Conservation (phyloP, 2,888 invertebrate genomes). For the Rapana venosa region DNA sequence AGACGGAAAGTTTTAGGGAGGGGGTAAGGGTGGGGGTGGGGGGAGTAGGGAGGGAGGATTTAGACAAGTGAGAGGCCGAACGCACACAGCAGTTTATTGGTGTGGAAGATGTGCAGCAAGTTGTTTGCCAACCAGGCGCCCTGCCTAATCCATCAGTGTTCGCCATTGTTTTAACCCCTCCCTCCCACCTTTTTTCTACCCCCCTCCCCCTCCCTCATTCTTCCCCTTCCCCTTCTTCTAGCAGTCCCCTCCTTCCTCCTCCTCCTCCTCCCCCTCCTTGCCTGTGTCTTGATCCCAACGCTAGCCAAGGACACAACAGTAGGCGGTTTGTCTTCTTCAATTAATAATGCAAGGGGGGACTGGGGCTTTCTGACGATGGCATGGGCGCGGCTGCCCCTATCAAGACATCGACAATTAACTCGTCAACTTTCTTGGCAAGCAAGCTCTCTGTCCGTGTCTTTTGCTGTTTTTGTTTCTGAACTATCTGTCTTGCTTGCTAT, state of each 20-base stretch:
- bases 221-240: not conserved
- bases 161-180: not conserved
- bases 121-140: too few species aligned
- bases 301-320: not conserved
- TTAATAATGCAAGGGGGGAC: not conserved
- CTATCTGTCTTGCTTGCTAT: too few species aligned
- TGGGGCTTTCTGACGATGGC: not conserved
- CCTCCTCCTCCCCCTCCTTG: not conserved
- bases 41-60: too few species aligned
- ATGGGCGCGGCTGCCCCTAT: not conserved
- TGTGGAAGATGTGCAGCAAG: too few species aligned
- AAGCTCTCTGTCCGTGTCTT: not conserved
- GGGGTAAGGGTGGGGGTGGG: too few species aligned
- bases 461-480: too few species aligned
- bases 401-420: conserved; percentile 25
- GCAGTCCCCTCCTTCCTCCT: not conserved
- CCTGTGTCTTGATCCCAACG: not conserved
- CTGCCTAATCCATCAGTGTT: too few species aligned
- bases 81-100: too few species aligned
- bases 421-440: not conserved
- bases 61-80: too few species aligned
- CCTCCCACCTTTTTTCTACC: not conserved
- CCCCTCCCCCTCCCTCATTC: not conserved
- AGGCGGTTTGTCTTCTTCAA: conserved; percentile 8
- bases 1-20: too few species aligned